phyloP scores from a whole-genome alignment of 2,888 invertebrate species.

The Biston stratarius region DNA sequence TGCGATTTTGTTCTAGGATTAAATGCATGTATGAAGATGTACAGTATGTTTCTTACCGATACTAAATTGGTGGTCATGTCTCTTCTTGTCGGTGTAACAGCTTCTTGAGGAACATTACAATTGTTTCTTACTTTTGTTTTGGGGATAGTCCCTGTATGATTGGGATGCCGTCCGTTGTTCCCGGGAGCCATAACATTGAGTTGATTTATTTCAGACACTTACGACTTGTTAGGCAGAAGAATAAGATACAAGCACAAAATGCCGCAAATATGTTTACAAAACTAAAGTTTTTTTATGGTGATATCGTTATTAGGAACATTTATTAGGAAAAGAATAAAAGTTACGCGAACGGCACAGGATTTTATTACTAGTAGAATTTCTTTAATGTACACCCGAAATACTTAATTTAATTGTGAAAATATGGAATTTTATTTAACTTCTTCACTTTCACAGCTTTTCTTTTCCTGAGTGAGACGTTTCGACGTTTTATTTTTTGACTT shows the following conservation, averaged over 20 bases:
- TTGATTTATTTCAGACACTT: conserved; percentile 51
- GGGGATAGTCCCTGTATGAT: conserved; percentile 89
- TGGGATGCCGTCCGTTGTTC: conserved; percentile 81
- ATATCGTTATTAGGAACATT: conserved; percentile 17
- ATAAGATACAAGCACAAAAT: conserved; percentile 28
- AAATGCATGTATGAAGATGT: not conserved
- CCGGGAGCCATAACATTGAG: conserved; percentile 82
- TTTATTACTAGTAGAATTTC: not conserved
- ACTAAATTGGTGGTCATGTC: conserved; percentile 85
- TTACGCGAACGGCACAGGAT: not conserved
- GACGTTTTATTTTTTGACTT: not conserved
- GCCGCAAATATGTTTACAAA: conserved; percentile 37
- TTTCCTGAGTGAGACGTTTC: not conserved
- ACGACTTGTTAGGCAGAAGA: conserved; percentile 45
- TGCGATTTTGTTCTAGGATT: not conserved
- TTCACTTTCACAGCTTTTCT: conserved; percentile 19
- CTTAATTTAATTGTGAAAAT: not conserved
- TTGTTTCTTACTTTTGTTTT: conserved; percentile 88
- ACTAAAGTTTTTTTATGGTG: conserved; percentile 34
- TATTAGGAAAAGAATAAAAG: not conserved
- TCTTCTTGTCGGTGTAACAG: conserved; percentile 87
- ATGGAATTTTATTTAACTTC: conserved; percentile 4
- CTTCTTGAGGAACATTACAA: conserved; percentile 87
- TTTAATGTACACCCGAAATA: not conserved
- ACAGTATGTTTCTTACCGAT: conserved; percentile 63